Base-by-base conservation (phyloP, 2,888 invertebrate species). In the Trissolcus japonicus region DNA sequence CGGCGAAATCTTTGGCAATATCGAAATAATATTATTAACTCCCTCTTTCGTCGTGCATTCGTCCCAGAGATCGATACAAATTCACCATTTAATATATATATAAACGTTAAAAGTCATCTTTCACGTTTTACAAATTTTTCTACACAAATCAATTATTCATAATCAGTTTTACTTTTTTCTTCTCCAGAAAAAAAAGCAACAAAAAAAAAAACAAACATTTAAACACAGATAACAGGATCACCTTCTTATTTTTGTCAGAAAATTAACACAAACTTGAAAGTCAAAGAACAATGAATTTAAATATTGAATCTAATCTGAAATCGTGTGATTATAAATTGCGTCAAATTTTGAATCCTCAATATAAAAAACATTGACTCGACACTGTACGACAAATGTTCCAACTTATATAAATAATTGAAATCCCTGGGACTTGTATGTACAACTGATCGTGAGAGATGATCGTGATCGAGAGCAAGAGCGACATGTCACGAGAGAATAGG, bases 21-120 rank as follows among this genome's bases (percentile, higher is more conserved):
- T 69, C 65, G 61, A 74, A 78, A 78, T 78, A 78, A 78, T 78
- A 74, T 74, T 71, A 78, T 78, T 78, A 78, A 78, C 74, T 74
- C 65, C 78, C 69, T 78, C 71, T 74, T 69, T 78, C 74, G 72
- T 68, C 61, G 69, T 74, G 61, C 69, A 65, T 56, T 66, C 62
- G 67, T 74, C 74, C 74, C 74, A 78, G 78, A 74, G 69, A 76
- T 59, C 25, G 40, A 40, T 40, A 40, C 55, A 41, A 17, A 17
- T 57, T 35, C 35, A 35, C 35, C 35, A 11, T 35, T 35, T 35
- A 35, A 35, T 35, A 35, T 6, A n/a, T n/a, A n/a, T n/a, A n/a
- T n/a, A n/a, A 35, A 35, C 35, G 9, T 9, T 35, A 35, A 35
- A 35, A 35, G 35, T 9, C 11, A 35, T 11, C 35, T 35, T 35